Evolutionary conservation across 2,797 vertebrate genomes (phyloP), one percentile per base, ranked within the genome.

Genomic region (Crocidura indochinensis): DNA sequence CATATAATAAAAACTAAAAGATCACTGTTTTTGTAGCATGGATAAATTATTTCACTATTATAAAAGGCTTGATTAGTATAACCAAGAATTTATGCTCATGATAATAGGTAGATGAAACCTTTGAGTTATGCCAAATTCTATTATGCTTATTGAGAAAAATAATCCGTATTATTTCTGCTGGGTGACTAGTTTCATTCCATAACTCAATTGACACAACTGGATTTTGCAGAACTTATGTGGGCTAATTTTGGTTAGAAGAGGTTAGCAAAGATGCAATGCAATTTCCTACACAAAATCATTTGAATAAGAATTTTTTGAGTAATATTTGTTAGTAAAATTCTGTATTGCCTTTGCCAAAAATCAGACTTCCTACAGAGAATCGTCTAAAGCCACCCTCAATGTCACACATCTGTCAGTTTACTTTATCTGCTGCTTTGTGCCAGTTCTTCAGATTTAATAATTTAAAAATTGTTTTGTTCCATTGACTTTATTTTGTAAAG

Each of bases 191-290:
- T 8, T 31, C 19, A 38, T 38, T 38, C 31, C 68, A 38, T 7
- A 8, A 38, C 20, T 71, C 7, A 8, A 7, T 38, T 38, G 10
- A 44, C 4, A 20, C 7, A 31, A 9, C 9, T 8, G 0, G 0
- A 47, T 84, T 84, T 72, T 82, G 26, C 81, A 84, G 71, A 87
- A 49, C 12, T 29, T 31, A 6, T 19, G 17, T 12, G 47, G 47
- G 8, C 77, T 92, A 53, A 79, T 81, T 68, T 49, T 92, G 27
- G 27, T 56, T 67, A 84, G 49, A 10, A 65, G 10, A 88, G 62
- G 87, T 0, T 46, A 8, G 6, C 8, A 80, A 46, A 82, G 24
- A 72, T 26, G 76, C 8, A 87, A 8, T 14, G 38, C 65, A 86
- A 86, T 44, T 74, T 38, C 46, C 15, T 53, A 27, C 38, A 27